Evolutionary conservation across 1,140 invertebrate species (phyloP), one percentile per base, ranked within the genome.

Genomic region (Papilio polyxenes): DNA sequence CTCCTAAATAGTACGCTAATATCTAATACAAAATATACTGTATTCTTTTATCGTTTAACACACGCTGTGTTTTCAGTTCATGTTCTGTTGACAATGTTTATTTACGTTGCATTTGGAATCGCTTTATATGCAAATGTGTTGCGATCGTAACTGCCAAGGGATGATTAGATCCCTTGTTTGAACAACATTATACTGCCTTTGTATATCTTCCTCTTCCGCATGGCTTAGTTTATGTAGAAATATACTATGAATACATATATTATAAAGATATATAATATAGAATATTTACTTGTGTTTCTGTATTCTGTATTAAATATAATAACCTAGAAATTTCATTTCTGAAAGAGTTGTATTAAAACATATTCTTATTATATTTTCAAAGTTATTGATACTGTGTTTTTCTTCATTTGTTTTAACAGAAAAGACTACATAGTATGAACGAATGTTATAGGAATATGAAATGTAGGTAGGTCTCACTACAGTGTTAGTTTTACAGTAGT

Each of bases 151-250:
- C 65, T 15, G 65, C 11, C 31, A 20, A 37, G 65, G 65, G 65
- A 72, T 72, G 65, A 72, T 72, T 72, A 72, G 65, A 72, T 72
- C 11, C 65, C 65, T 72, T 72, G 65, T 72, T 72, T 72, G 65
- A 15, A 11, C 23, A 72, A 13, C 10, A 69, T 37, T 37, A 17
- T 72, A 37, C 13, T 40, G 65, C 23, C 65, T 72, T 37, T 72
- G 31, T 37, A 65, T 31, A 23, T 56, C 15, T 6, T 56, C 20
- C 59, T 11, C 3, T 65, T 23, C 9, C 59, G 31, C 37, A 2
- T 17, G 1, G 53, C 13, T 56, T 31, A 31, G 23, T 69, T 37
- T 65, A 23, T 31, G 62, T 62, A 11, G 62, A 31, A 23, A 65
- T 31, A 31, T 37, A 72, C 31, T 37, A 65, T 65, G 4, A 31